Conservation (phyloP, 2,797 vertebrate genomes). For the Diglossa cyanea region DNA sequence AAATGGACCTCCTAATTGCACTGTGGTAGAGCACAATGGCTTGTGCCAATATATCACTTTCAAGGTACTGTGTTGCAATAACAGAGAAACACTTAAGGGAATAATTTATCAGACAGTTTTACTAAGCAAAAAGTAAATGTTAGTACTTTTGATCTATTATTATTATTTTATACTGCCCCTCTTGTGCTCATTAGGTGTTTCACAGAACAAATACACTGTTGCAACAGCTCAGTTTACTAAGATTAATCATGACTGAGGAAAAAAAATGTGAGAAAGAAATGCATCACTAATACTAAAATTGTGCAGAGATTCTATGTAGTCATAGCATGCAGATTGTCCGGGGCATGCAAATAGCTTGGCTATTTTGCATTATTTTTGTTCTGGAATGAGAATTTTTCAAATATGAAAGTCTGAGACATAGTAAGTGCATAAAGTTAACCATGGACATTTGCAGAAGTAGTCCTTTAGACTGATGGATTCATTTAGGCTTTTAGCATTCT, state of each 20-base stretch:
- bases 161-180: slow-evolving; percentile 19
- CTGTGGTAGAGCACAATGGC: slow-evolving; percentile 59
- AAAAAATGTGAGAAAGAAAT: neutral
- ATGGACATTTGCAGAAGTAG: neutral
- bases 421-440: neutral
- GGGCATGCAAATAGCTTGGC: neutral
- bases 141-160: slow-evolving; percentile 46
- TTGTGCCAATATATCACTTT: slow-evolving; percentile 65
- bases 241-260: neutral
- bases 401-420: neutral
- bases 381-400: neutral
- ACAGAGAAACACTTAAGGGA: slow-evolving; percentile 56
- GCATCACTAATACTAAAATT: neutral
- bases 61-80: slow-evolving; percentile 54
- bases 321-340: neutral
- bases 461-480: neutral
- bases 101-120: slow-evolving; percentile 60
- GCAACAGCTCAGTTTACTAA: neutral
- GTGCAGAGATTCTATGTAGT: neutral
- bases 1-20: slow-evolving; percentile 73
- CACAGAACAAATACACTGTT: neutral
- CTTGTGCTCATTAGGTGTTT: slow-evolving; percentile 14
- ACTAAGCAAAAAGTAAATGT: slow-evolving; percentile 58
- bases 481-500: neutral
- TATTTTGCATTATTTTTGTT: neutral